phyloP scores from a whole-genome alignment of 2,888 invertebrate species.

The Protula sp. region DNA sequence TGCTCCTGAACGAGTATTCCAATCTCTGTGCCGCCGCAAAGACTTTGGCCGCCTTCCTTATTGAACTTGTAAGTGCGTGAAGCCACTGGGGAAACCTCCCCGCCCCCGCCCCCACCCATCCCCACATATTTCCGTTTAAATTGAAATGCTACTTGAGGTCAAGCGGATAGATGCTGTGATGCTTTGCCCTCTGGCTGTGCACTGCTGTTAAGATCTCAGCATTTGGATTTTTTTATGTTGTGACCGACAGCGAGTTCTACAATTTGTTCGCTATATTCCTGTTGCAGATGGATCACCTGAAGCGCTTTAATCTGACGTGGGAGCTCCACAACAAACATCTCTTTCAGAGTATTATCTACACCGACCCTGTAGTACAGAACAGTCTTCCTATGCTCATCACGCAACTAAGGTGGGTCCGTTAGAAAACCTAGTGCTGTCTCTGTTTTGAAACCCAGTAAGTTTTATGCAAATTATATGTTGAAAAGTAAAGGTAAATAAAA shows the following conservation, averaged over 20 bases:
- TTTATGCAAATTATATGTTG: neutral
- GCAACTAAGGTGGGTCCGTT: slow-evolving; percentile 53
- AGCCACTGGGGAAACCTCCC: too few species aligned
- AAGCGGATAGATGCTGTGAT: too few species aligned
- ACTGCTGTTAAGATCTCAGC: too few species aligned
- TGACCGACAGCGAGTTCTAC: too few species aligned
- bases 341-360: slow-evolving; percentile 60
- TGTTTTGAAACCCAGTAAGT: neutral
- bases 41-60: slow-evolving; percentile 60
- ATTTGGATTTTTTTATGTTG: too few species aligned
- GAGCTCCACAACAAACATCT: slow-evolving; percentile 65
- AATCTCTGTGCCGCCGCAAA: slow-evolving; percentile 62
- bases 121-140: too few species aligned
- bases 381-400: slow-evolving; percentile 59
- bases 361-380: slow-evolving; percentile 60
- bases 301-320: slow-evolving; percentile 65
- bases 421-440: neutral
- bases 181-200: too few species aligned
- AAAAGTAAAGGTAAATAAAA: too few species aligned
- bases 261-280: too few species aligned
- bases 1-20: slow-evolving; percentile 63
- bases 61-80: slow-evolving; percentile 57
- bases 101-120: too few species aligned
- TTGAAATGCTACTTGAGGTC: too few species aligned
- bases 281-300: slow-evolving; percentile 59